Evolutionary conservation across 2,888 invertebrate species (phyloP).

Genomic region (Cosmorhoe ocellata): DNA sequence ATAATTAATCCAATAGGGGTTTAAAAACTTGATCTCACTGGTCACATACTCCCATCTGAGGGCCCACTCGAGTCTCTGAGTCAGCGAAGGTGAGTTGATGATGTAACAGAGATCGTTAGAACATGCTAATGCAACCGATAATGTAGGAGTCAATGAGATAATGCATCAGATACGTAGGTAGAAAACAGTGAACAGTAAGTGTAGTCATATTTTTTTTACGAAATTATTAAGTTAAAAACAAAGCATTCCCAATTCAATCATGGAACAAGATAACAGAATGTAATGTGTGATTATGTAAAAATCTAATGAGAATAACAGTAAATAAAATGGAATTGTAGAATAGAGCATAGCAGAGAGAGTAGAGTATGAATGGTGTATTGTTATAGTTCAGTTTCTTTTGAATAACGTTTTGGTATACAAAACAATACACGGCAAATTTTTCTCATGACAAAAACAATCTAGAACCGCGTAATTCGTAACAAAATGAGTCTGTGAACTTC

Average conservation of each 20-base stretch:
- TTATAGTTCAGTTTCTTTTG: conserved; percentile 15
- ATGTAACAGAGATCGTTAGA: conserved; percentile 34
- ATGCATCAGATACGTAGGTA: conserved; percentile 14
- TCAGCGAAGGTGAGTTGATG: conserved; percentile 27
- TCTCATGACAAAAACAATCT: conserved; percentile 16
- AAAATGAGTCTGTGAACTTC: background rate
- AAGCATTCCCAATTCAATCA: background rate
- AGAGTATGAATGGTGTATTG: conserved; percentile 30
- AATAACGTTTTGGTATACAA: conserved; percentile 23
- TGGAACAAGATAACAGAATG: background rate
- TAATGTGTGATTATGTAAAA: no score
- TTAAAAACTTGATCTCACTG: conserved; percentile 15
- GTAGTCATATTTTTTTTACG: no score
- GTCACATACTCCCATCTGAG: conserved; percentile 9
- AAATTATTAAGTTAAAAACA: no score
- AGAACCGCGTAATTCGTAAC: background rate
- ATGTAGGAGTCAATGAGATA: conserved; percentile 29
- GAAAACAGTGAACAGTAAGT: conserved; percentile 4
- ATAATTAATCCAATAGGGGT: conserved; percentile 12
- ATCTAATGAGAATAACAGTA: no score
- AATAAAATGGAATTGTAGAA: no score
- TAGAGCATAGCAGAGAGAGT: conserved; percentile 5
- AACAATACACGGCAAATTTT: conserved; percentile 27
- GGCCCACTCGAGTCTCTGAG: conserved; percentile 19
- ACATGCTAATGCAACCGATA: conserved; percentile 26